Conservation (phyloP, 2,888 invertebrate genomes). For the Drosophila kanekoi region DNA sequence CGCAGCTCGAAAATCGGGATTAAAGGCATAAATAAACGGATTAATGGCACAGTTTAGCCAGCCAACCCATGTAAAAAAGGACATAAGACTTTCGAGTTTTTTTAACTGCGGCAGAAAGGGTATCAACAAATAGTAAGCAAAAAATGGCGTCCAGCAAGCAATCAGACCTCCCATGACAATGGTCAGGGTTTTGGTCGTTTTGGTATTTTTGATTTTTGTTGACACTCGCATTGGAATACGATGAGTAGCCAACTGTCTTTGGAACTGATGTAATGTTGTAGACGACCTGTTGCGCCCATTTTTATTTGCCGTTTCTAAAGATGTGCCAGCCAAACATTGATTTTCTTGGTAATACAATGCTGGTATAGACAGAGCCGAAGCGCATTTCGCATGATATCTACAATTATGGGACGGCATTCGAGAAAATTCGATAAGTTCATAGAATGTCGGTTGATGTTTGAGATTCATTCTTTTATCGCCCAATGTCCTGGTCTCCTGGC, state of each 20-base stretch:
- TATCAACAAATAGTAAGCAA: slow-evolving; percentile 92
- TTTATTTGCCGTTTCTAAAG: slow-evolving; percentile 48
- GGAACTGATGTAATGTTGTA: slow-evolving; percentile 32
- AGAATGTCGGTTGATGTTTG: slow-evolving; percentile 80
- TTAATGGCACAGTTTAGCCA: slow-evolving; percentile 96
- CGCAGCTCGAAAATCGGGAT: slow-evolving; percentile 93
- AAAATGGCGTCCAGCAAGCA: slow-evolving; percentile 95
- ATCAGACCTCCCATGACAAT: slow-evolving; percentile 96
- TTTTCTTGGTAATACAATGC: slow-evolving; percentile 77
- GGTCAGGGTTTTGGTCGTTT: slow-evolving; percentile 94
- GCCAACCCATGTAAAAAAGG: slow-evolving; percentile 93
- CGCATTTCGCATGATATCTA: slow-evolving; percentile 56
- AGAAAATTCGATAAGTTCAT: slow-evolving; percentile 83
- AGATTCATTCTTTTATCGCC: slow-evolving; percentile 62
- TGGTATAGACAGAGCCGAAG: slow-evolving; percentile 48
- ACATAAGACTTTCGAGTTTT: slow-evolving; percentile 89
- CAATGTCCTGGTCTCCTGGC: slow-evolving; percentile 50
- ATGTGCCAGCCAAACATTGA: slow-evolving; percentile 77
- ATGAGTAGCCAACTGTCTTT: slow-evolving; percentile 56
- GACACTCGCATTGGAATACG: slow-evolving; percentile 87
- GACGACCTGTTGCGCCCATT: slow-evolving; percentile 29
- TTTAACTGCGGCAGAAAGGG: slow-evolving; percentile 90
- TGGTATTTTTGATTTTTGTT: slow-evolving; percentile 91
- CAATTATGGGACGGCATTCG: slow-evolving; percentile 81
- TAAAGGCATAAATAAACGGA: slow-evolving; percentile 96